Evolutionary conservation across 2,797 vertebrate species (phyloP), one percentile per base, ranked within the genome.

Genomic region (Dromococcyx pavoninus): DNA sequence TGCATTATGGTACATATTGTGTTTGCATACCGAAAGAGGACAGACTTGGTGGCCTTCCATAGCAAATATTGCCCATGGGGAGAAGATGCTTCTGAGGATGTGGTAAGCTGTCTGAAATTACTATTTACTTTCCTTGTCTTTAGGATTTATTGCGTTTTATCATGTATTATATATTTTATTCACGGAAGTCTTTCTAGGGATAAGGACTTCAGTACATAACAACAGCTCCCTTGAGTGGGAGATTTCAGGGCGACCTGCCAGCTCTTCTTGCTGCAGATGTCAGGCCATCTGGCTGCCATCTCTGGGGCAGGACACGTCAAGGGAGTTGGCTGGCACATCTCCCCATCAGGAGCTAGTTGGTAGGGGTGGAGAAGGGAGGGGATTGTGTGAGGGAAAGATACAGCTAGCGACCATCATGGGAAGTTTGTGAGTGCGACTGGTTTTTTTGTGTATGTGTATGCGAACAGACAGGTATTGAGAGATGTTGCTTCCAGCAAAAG

Each of bases 291-390:
- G 95, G 93, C 91, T 95, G 93, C 93, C 91, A 94, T 95, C 95
- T 96, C 96, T 96, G 92, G 93, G 93, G 94, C 94, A 97, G 93
- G 92, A 95, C 93, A 95, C 92, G 92, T 97, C 95, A 95, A 97
- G 95, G 94, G 96, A 97, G 93, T 89, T 96, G 94, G 92, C 92
- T 96, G 92, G 92, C 61, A 1, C 84, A 94, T 94, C 61, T 87
- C 30, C 92, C 88, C 91, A 91, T 91, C 86, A 96, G 96, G 93
- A 95, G 53, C 80, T 87, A 91, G 65, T 95, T 89, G 64, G 61
- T 91, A 80, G 48, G 74, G 69, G 41, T 69, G 44, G 73, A 91
- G 28, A 86, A 24, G 33, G 74, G 90, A 95, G 80, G 60, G 71
- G n/a, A 93, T 15, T 37, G 21, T n/a, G 33, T 46, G 70, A 86